These are phyloP conservation scores for Encarsia formosa DNA, from an alignment of 2,888 invertebrate species.

Conservation along the genomic window DNA sequence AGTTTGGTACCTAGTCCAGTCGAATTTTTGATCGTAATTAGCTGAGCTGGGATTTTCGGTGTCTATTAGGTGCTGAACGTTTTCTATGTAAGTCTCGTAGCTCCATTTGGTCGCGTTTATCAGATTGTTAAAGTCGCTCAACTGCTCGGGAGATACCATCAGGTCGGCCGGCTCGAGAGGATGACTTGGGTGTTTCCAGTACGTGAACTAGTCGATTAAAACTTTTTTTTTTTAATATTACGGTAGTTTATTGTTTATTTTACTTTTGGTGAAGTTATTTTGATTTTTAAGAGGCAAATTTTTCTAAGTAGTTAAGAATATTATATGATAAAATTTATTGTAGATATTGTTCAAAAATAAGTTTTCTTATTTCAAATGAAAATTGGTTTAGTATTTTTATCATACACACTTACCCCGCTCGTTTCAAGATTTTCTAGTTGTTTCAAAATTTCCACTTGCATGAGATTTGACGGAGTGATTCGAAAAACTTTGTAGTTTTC, in stretches of 20 bases:
- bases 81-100: constrained; percentile 52
- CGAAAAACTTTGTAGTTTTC: constrained; percentile 62
- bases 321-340: too few species aligned
- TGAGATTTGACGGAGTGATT: constrained; percentile 53
- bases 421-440: constrained; percentile 9
- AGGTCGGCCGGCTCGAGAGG: constrained; percentile 49
- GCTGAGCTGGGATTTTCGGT: constrained; percentile 29
- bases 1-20: constrained; percentile 60
- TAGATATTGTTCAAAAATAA: too few species aligned
- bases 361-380: too few species aligned
- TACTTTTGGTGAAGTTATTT: too few species aligned
- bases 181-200: not conserved
- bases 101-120: constrained; percentile 48
- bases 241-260: too few species aligned
- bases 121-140: constrained; percentile 51
- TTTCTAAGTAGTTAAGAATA: too few species aligned
- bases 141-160: constrained; percentile 60
- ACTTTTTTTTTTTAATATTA: not conserved
- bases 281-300: too few species aligned
- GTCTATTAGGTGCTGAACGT: constrained; percentile 57
- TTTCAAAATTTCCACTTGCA: constrained; percentile 49
- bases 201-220: not conserved
- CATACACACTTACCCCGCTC: constrained; percentile 17
- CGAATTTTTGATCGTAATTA: constrained; percentile 42
- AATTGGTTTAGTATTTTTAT: too few species aligned